Evolutionary conservation across 2,113 vertebrate species (phyloP).

Genomic region (Pipra filicauda): DNA sequence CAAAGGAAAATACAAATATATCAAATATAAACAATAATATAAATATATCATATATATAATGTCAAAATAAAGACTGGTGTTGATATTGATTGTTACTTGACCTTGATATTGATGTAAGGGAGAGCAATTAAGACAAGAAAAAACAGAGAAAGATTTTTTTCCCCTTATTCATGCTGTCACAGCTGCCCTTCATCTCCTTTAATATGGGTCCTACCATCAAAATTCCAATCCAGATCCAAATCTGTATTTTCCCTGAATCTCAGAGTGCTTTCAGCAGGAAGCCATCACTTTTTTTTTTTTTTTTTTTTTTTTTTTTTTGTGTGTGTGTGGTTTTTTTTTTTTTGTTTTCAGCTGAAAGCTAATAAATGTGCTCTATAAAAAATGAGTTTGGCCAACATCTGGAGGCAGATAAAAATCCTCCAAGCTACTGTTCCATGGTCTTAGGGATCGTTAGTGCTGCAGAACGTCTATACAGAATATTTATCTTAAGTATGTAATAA

Average conservation of each 20-base stretch:
- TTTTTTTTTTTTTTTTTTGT: no score
- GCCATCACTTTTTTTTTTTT: not conserved
- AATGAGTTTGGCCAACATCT: slow-evolving; percentile 54
- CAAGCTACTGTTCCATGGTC: slow-evolving; percentile 34
- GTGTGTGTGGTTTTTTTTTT: not conserved
- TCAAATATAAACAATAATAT: not conserved
- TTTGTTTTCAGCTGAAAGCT: not conserved
- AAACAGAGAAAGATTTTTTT: not conserved
- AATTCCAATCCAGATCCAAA: not conserved
- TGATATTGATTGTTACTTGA: not conserved
- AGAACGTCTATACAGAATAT: slow-evolving; percentile 32
- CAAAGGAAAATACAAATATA: not conserved
- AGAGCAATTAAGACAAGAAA: not conserved
- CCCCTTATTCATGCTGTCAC: not conserved
- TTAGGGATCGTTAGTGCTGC: slow-evolving; percentile 29
- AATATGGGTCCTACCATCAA: not conserved
- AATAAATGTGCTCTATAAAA: slow-evolving; percentile 42
- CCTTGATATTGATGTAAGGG: not conserved
- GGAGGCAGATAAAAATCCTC: slow-evolving; percentile 57
- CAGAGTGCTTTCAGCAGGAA: not conserved
- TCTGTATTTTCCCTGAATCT: not conserved
- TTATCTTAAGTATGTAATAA: slow-evolving; percentile 36
- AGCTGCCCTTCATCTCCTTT: not conserved
- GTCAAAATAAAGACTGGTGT: not conserved
- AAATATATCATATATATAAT: not conserved